Conservation (phyloP, 2,888 invertebrate genomes). For the Lithophane semibrunnea region DNA sequence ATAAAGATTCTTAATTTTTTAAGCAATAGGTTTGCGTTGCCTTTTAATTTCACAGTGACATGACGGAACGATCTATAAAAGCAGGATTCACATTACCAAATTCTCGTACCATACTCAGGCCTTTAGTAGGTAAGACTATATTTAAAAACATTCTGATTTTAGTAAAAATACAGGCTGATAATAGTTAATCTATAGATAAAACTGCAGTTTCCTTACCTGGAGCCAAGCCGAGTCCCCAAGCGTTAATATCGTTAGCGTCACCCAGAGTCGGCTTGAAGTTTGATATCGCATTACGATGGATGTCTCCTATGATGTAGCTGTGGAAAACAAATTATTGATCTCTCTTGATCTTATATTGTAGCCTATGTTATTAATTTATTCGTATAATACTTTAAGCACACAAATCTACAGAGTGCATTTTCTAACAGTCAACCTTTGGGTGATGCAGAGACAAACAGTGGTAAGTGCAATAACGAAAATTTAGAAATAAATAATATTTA, state of each 20-base stretch:
- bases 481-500: too few relatives aligned
- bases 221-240: constrained; percentile 91
- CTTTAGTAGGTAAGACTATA: neutral
- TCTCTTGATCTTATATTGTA: too few relatives aligned
- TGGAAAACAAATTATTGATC: neutral
- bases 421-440: neutral
- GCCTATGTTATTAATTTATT: neutral
- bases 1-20: neutral
- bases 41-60: neutral
- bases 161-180: neutral
- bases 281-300: constrained; percentile 91
- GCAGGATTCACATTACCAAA: neutral
- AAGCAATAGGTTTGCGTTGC: neutral
- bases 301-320: constrained; percentile 90
- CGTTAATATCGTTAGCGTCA: constrained; percentile 91
- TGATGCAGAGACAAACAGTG: neutral
- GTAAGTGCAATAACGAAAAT: neutral
- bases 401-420: neutral
- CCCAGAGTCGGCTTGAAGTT: constrained; percentile 89
- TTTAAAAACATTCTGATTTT: neutral
- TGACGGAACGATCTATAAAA: neutral
- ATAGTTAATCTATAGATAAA: neutral
- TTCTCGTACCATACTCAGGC: neutral
- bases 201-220: constrained; percentile 74
- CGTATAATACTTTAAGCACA: neutral